Evolutionary conservation across 2,888 invertebrate genomes (phyloP), one percentile per base, ranked within the genome.

Genomic region (Phalera bucephala): DNA sequence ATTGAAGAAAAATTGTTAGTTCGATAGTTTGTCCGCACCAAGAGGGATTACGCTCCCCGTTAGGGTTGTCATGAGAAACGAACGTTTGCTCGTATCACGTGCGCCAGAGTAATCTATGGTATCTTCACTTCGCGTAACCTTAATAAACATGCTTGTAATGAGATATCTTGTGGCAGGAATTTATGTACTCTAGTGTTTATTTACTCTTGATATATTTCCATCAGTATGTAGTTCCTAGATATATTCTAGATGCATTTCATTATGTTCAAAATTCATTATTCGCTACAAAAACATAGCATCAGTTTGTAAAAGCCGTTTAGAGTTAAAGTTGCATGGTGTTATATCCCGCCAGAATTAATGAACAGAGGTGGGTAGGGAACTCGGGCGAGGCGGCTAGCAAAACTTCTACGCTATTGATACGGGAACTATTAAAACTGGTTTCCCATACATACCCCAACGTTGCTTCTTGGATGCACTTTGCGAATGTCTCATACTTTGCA

Each of bases 331-430:
- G 50, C 52, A 50, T 38, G 35, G 41, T 40, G 42, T 47, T 47
- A 33, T 23, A 48, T 50, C 17, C 40, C 52, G 39, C 45, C 45
- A 30, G 53, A 57, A 64, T 71, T 72, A 74, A 72, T 64, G 62
- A 70, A 60, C 48, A 41, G 40, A 33, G 37, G 31, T 23, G 43
- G 35, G 48, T 40, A 38, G 33, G 40, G 43, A 47, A 42, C 40
- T 45, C 43, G 37, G 47, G 46, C 48, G 49, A 28, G 5, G 44
- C 49, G 41, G 45, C 52, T 48, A 55, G 60, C 50, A 64, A 73
- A 82, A 80, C 72, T 80, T 76, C 54, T 47, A 44, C 58, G 59
- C 69, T 71, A 73, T 79, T 81, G 81, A 81, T 79, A 72, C 63
- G 59, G 51, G 44, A 75, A 68, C 68, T 69, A 64, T 59, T 53